Base-by-base conservation (phyloP, 2,888 invertebrate genomes). In the Zhuqinia jingwanae region DNA sequence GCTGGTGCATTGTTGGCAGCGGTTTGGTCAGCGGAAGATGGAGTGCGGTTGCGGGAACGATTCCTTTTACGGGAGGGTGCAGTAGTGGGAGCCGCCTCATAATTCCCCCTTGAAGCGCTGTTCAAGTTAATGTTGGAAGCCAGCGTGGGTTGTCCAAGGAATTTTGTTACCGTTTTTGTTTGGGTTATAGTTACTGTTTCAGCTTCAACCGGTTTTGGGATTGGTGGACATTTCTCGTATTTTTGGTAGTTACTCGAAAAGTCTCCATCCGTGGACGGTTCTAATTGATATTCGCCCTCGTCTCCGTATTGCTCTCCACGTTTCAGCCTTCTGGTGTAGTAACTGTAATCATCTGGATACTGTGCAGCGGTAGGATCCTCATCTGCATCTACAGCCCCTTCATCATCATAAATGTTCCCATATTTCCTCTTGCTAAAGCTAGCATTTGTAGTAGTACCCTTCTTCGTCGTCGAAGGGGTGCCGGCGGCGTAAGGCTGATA, bases 341-440 rank as follows among this genome's bases (percentile, higher is more conserved):
- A 89, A 42, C 87, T 86, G 73, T 89, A 89, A 47, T 89, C 89
- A 76, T 89, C 89, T 2, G 88, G 81, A 68, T 88, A 89, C 63
- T 88, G 89, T 3, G 73, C 82, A 20, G 81, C 82, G 15, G 86
- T 65, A 2, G 87, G 88, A 53, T 89, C 87, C 45, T 89, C 89
- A 53, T 89, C 89, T 11, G 80, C 75, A n/a, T 85, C 68, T 0
- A 58, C 68, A 20, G 70, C n/a, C n/a, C n/a, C n/a, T n/a, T n/a
- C 83, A 22, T 88, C 88, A 17, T 88, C 85, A 13, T 88, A 79
- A 77, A 87, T 58, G 75, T 81, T 77, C 22, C 79, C 56, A 50
- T 86, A 78, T 56, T 85, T 76, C 76, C 82, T 78, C 65, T 82
- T 53, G 58, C 65, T 84, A 17, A 70, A 27, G 30, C 25, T 25